Evolutionary conservation across 2,797 vertebrate genomes (phyloP), one percentile per base, ranked within the genome.

Genomic region (Spinus olivaceus): DNA sequence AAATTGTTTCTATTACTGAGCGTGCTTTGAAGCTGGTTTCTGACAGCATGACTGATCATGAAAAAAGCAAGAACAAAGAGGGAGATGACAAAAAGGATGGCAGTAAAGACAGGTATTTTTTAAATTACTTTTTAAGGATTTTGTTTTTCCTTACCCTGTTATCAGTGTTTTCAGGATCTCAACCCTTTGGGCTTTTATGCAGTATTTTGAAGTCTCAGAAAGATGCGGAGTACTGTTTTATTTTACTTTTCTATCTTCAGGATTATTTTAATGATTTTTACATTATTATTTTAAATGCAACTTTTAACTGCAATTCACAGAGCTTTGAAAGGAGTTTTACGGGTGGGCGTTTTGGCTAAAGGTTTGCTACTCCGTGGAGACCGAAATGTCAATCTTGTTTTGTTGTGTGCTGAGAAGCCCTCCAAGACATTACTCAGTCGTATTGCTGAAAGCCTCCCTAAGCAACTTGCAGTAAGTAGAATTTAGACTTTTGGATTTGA

Each of bases 1-100:
- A 99, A 97, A 99, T 99, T 8, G 99, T 99, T 81, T 99, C 99
- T 17, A 99, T 99, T 95, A 99, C 99, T 15, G 99, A 99, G 67
- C 98, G 99, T 65, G 99, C 99, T 56, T 98, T 99, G 92, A 99
- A 99, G 92, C 98, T 99, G 74, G 99, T 99, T 78, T 99, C 99
- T 7, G 99, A 99, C 97, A 98, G 98, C 32, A 99, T 99, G 92
- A 98, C 98, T 65, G 99, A 99, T 64, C 98, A 99, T 89, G 99
- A 99, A 90, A 99, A 99, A 91, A 98, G 61, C 94, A 98, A 98
- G 94, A 97, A 39, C 83, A 98, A 98, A 87, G 99, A 99, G 19
- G 97, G 97, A 78, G 98, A 99, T 72, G 99, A 99, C 66, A 98
- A 98, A 82, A 99, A 99, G 87, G 98, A 98, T 66, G 94, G 96